Base-by-base conservation (phyloP, 1,140 invertebrate species). In the Dinoponera quadriceps region DNA sequence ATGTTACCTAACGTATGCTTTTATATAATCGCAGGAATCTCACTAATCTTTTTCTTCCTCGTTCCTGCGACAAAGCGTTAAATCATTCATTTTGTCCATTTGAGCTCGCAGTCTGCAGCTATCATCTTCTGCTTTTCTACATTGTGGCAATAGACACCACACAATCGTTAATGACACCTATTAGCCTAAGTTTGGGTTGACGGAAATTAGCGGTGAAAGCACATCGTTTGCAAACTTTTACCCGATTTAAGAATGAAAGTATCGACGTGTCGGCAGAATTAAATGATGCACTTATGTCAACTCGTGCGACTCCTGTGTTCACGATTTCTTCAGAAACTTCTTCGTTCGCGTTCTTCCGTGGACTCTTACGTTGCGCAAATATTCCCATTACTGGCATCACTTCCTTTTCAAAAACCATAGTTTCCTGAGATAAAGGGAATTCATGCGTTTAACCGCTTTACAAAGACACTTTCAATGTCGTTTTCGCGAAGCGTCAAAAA, bases 201-300 rank as follows among this genome's bases (percentile, higher is more conserved):
- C 84, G 90, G 89, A 92, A 92, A 92, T 91, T 88, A 92, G 66
- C 55, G 89, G 91, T 88, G 91, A 92, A 93, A 93, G 89, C 80
- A 48, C 16, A 11, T 16, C 18, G 63, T 38, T 38, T 14, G 48
- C 38, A 25, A 78, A 88, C 83, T 91, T 90, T 90, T 91, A 85
- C 86, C 83, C 72, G 44, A 68, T 59, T 57, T 33, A 33, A 16
- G 44, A 80, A 83, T 62, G 48, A 77, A 66, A 11, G 25, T 51
- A 9, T 20, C 49, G 18, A 0, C 33, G 20, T 14, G 69, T 5
- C 14, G 48, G 20, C 22, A 13, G 3, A 77, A 62, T 49, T 60
- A 73, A 59, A 60, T 44, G n/a, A n/a, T n/a, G 18, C 22, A n/a
- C n/a, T n/a, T n/a, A n/a, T n/a, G 11, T 13, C 27, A 13, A 20